Percentiles rank a stretch among this genome's conserved stretches.
Conservation (phyloP, 2,888 invertebrate species). For the Deroplatys truncata region DNA sequence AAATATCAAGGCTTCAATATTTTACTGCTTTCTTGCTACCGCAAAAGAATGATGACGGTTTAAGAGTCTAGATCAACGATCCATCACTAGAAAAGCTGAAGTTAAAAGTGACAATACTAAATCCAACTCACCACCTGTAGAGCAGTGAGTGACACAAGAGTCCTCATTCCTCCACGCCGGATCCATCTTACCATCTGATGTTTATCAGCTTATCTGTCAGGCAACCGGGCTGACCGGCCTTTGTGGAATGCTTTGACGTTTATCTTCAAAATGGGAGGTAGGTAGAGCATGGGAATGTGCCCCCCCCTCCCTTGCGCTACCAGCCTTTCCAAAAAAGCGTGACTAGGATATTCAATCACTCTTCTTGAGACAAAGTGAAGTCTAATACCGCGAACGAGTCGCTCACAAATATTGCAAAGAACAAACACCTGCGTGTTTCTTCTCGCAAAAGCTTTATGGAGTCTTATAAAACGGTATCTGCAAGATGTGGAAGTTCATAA, state of each 20-base stretch:
- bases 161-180: background rate
- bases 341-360: background rate
- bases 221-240: background rate
- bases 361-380: background rate
- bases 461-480: no score
- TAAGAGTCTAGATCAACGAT: background rate
- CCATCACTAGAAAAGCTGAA: background rate
- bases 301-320: background rate
- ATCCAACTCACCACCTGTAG: background rate
- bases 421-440: no score
- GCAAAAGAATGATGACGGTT: background rate
- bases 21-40: no score
- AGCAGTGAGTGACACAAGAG: background rate
- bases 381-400: background rate
- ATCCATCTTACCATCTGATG: conserved; percentile 13
- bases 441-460: no score
- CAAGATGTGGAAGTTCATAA: no score
- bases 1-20: no score
- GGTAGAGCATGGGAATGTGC: background rate
- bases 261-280: background rate
- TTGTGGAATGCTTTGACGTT: background rate
- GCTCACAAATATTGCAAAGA: no score
- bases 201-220: conserved; percentile 23
- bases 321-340: background rate
- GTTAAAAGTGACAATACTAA: background rate